Evolutionary conservation across 2,797 vertebrate genomes (phyloP), one percentile per base, ranked within the genome.

Genomic region (Malacoctenus gilli): DNA sequence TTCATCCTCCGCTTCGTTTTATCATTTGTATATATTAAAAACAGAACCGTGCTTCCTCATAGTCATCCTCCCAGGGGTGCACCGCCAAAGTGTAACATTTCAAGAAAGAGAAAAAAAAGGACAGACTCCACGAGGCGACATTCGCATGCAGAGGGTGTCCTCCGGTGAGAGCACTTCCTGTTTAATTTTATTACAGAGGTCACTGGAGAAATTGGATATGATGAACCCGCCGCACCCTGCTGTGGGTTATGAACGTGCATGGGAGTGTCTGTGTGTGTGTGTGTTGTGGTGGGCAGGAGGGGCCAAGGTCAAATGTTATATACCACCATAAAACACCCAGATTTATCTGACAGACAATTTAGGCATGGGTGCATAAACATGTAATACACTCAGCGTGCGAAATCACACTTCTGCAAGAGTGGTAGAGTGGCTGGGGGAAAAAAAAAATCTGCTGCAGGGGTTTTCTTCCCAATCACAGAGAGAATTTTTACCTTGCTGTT

Each of bases 281-380:
- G 15, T 42, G 30, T 18, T 16, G 2, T 13, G 3, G 36, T 30
- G 35, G 32, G 37, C 34, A 25, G 9, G 4, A 11, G n/a, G 28
- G 25, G 21, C 5, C 56, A 74, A 77, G 81, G 81, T 83, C 72
- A 2, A 37, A 20, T 28, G 46, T 61, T 50, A 64, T 63, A 71
- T 63, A 59, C 57, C 16, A 4, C 56, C 61, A 47, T 68, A 67
- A 71, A 80, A 51, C 11, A 7, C 16, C 35, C 34, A 18, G 69
- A 74, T 74, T 79, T 70, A 80, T 79, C 34, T 62, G 64, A 50
- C 61, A 77, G 56, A 40, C 39, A 68, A 65, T 75, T 64, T 65
- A 41, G 59, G 42, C 49, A 50, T 40, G 55, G 46, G 21, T 58
- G 37, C 76, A 71, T 70, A 54, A 55, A 74, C 39, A 64, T 55